These are phyloP conservation scores for Desmophyllum pertusum DNA, from an alignment of 92 coral and sea anemone genomes.

Conservation along the genomic window DNA sequence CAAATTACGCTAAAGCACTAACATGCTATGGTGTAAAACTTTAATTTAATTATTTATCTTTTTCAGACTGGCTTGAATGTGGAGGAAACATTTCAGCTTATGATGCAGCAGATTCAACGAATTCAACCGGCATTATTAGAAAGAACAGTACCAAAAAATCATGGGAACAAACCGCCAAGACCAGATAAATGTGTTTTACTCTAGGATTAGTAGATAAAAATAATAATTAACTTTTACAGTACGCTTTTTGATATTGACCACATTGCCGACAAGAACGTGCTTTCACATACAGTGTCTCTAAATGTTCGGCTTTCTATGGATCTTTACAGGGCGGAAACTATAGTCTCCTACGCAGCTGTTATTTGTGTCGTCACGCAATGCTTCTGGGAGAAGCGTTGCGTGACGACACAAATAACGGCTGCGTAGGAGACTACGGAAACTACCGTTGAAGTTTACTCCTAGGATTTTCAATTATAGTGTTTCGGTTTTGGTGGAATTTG, in stretches of 20 bases:
- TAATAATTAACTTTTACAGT: not conserved
- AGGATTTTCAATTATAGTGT: conserved; percentile 1
- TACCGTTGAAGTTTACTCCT: not conserved
- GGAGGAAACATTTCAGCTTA: conserved; percentile 89
- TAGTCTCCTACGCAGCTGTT: too few species aligned
- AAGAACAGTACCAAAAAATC: conserved; percentile 73
- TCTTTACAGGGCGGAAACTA: not conserved
- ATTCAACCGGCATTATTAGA: conserved; percentile 89
- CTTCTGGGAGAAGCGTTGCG: too few species aligned
- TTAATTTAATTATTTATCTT: not conserved
- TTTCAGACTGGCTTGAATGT: conserved; percentile 94
- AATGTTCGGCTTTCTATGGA: not conserved
- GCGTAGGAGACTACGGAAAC: not conserved
- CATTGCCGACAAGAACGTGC: not conserved
- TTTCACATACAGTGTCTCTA: not conserved
- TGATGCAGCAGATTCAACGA: conserved; percentile 94
- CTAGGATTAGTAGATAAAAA: conserved; percentile 32
- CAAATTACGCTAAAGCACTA: too few species aligned
- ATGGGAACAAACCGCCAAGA: conserved; percentile 71
- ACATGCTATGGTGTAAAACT: too few species aligned
- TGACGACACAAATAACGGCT: too few species aligned
- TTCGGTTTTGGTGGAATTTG: not conserved
- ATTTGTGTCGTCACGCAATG: too few species aligned
- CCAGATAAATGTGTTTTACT: conserved; percentile 71
- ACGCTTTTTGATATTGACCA: not conserved